Evolutionary conservation across 2,113 vertebrate genomes (phyloP).

Genomic region (Lamprologus callipterus): DNA sequence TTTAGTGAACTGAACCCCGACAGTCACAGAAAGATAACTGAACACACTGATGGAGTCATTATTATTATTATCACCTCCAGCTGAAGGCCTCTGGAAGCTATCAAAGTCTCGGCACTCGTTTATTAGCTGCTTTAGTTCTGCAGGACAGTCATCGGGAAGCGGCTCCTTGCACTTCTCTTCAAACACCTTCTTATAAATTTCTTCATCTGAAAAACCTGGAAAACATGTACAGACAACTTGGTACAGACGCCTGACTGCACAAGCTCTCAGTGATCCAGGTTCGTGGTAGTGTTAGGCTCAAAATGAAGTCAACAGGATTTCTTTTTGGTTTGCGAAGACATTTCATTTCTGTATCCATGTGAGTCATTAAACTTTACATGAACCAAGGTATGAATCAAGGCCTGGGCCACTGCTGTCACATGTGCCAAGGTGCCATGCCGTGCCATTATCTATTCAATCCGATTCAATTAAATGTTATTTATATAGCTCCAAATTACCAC

Average conservation of each 20-base stretch:
- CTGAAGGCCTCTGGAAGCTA: constrained; percentile 68
- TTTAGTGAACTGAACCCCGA: not conserved
- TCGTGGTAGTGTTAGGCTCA: not conserved
- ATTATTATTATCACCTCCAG: constrained; percentile 50
- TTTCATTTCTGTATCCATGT: not conserved
- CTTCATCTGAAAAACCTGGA: constrained; percentile 47
- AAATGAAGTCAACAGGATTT: rapidly evolving
- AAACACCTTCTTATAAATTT: constrained; percentile 66
- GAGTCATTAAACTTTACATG: too few species aligned
- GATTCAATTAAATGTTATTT: too few species aligned
- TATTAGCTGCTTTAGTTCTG: constrained; percentile 59
- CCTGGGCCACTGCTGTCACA: too few species aligned
- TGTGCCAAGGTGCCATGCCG: too few species aligned
- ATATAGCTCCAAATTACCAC: not conserved
- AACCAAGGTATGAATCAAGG: too few species aligned
- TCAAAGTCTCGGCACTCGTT: constrained; percentile 64
- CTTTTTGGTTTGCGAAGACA: not conserved
- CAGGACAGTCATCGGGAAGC: constrained; percentile 71
- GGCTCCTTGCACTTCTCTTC: constrained; percentile 40
- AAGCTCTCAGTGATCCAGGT: not conserved
- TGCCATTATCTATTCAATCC: too few species aligned
- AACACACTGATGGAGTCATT: not conserved
- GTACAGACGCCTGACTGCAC: not conserved
- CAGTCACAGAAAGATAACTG: not conserved
- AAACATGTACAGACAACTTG: not conserved